These are phyloP conservation scores for Petrolisthes cinctipes DNA, from an alignment of 2,888 invertebrate genomes.

Conservation along the genomic window DNA sequence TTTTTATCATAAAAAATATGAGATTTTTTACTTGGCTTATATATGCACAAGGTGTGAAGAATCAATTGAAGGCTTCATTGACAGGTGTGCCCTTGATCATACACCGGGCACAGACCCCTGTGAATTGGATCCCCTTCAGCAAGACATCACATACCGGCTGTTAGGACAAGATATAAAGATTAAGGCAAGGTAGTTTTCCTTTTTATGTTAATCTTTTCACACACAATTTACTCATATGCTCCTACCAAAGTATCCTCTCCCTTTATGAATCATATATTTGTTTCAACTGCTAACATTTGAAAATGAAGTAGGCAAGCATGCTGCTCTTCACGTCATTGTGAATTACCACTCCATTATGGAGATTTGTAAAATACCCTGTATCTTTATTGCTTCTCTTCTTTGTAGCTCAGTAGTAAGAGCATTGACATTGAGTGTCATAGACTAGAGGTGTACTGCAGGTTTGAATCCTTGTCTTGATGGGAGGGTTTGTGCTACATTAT, in stretches of 20 bases:
- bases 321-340: no score
- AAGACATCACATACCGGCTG: constrained; percentile 58
- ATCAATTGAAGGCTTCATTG: constrained; percentile 52
- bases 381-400: no score
- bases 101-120: constrained; percentile 40
- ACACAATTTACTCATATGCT: not conserved
- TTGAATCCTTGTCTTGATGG: no score
- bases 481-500: no score
- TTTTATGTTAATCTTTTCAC: not conserved
- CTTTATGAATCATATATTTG: not conserved
- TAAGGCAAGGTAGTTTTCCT: not conserved
- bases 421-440: no score
- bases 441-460: no score
- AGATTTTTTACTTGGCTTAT: not conserved
- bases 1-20: no score
- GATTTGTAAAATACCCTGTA: no score
- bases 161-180: not conserved
- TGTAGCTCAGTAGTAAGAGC: no score
- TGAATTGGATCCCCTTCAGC: constrained; percentile 55
- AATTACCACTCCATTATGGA: no score
- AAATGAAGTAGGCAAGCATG: not conserved
- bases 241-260: not conserved
- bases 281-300: not conserved
- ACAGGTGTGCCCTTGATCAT: constrained; percentile 55
- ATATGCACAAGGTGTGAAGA: not conserved